These are phyloP conservation scores for Kryphioiulus occultus DNA, from an alignment of 2,888 invertebrate genomes.

Conservation along the genomic window DNA sequence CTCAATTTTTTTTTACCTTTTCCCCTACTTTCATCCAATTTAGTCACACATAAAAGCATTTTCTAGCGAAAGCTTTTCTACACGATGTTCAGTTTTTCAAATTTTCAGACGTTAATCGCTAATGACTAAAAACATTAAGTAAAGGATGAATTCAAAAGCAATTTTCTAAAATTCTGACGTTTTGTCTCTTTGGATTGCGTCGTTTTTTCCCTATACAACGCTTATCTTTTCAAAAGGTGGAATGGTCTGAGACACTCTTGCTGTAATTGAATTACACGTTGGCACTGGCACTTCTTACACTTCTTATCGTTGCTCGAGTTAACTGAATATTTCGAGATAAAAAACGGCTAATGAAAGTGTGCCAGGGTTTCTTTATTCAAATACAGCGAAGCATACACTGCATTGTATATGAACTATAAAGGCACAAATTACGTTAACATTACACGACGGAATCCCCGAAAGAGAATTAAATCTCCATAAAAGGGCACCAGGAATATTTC, in stretches of 20 bases:
- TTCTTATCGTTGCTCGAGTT: background rate
- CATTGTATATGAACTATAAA: background rate
- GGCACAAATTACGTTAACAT: background rate
- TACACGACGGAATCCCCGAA: background rate
- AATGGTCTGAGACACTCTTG: background rate
- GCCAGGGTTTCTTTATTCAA: background rate
- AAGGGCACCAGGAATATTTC: background rate
- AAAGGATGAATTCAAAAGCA: background rate
- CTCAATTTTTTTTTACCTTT: too few species aligned
- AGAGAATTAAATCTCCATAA: background rate
- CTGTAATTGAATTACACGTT: background rate
- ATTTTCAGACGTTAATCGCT: background rate
- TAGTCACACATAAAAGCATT: background rate
- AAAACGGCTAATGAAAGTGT: background rate
- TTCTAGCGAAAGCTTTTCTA: background rate
- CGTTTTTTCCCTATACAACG: background rate
- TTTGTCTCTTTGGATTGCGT: background rate
- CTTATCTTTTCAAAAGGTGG: background rate
- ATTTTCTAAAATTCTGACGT: background rate
- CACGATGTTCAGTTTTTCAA: background rate
- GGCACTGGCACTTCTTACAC: background rate
- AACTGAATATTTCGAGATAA: background rate
- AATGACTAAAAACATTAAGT: background rate
- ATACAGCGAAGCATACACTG: background rate
- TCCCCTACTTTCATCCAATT: background rate